Evolutionary conservation across 2,113 vertebrate species (phyloP), one percentile per base, ranked within the genome.

Genomic region (Polyodon spathula): DNA sequence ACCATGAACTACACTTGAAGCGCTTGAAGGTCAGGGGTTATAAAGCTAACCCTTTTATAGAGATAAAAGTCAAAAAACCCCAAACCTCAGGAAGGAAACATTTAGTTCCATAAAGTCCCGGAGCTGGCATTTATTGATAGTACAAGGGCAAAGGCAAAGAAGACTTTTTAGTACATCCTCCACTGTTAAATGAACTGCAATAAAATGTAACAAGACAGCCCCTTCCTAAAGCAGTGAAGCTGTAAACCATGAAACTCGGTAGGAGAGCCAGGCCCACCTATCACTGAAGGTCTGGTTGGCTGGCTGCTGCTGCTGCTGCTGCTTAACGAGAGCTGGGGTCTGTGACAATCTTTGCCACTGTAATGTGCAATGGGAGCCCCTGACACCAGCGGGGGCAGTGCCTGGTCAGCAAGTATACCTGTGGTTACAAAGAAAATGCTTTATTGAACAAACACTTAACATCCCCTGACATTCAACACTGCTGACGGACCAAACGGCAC

Each of bases 291-390:
- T 75, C 86, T 90, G 17, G 69, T 40, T 4, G 75, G 62, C 17
- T 73, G 58, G 66, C 66, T 82, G 58, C 44, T 76, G 85, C 58
- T 83, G n/a, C n/a, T n/a, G n/a, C n/a, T n/a, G n/a, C n/a, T n/a
- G 74, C 83, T 89, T 56, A 64, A 59, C 66, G 85, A 4, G 2
- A 81, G 85, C 54, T 88, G 89, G 10, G 66, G 60, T 58, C 77
- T 76, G 11, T 86, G 76, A 4, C 83, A 81, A 17, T 92, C 89
- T 68, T 70, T 88, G 71, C 86, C 89, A 6, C 92, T 94, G 72
- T 86, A 82, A 70, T 78, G 54, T 4, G 80, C 64, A 39, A 75
- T 66, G 4, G 85, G 69, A 10, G 69, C 65, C 4, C 84, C 71
- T 0, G 67, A 63, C 38, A 69, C 44, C 6, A 83, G 73, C 12